These are phyloP conservation scores for Momotus momota DNA, from an alignment of 2,797 vertebrate species.

Conservation along the genomic window DNA sequence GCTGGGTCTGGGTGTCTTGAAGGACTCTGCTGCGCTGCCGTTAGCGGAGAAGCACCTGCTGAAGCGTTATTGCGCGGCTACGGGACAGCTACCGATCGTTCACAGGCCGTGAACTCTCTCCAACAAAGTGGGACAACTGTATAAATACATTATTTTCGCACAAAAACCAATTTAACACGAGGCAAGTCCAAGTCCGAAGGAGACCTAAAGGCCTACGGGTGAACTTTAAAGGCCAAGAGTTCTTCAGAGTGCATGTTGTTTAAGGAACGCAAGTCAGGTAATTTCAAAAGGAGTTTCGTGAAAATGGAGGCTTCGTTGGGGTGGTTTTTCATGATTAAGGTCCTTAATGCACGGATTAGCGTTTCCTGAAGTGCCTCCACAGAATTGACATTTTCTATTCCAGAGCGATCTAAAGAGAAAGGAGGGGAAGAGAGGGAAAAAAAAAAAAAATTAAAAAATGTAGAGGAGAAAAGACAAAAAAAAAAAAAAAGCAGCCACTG, in stretches of 20 bases:
- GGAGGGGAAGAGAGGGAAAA: not conserved
- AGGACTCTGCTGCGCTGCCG: not conserved
- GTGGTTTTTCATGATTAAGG: conserved; percentile 95
- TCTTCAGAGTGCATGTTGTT: conserved; percentile 99
- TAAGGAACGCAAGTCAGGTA: conserved; percentile 96
- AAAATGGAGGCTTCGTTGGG: conserved; percentile 92
- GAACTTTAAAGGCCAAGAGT: conserved; percentile 97
- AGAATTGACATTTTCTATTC: conserved; percentile 91
- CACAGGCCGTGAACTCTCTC: conserved; percentile 58
- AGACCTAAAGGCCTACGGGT: conserved; percentile 81
- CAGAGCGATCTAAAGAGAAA: conserved; percentile 88
- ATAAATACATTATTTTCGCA: conserved; percentile 77
- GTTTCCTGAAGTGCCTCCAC: conserved; percentile 96
- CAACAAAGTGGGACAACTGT: conserved; percentile 64
- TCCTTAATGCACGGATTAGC: conserved; percentile 92
- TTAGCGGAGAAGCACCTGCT: conserved; percentile 61
- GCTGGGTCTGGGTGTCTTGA: not conserved
- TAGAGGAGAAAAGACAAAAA: not conserved
- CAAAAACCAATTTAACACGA: conserved; percentile 73
- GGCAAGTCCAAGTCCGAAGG: conserved; percentile 57
- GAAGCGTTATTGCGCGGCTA: conserved; percentile 66
- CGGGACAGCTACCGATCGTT: conserved; percentile 48
- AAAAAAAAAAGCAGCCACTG: not conserved
- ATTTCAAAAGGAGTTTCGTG: conserved; percentile 97
- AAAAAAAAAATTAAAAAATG: not conserved